Conservation (phyloP, 2,113 vertebrate species). For the Okapia johnstoni region DNA sequence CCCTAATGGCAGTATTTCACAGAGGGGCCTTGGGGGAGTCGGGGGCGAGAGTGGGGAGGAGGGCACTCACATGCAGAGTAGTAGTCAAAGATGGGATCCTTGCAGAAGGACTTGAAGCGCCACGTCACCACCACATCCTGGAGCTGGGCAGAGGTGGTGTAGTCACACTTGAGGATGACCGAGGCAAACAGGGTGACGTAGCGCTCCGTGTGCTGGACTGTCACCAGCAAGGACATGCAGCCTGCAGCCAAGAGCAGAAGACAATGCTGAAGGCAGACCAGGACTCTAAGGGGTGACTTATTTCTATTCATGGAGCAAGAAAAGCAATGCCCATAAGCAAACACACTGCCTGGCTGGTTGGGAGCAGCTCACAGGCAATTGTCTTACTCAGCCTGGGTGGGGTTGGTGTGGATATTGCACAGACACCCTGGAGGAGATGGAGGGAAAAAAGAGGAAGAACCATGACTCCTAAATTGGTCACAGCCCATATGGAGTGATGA, state of each 20-base stretch:
- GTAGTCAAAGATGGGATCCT: conserved; percentile 94
- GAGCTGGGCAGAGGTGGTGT: conserved; percentile 88
- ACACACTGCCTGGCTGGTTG: not conserved
- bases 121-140: conserved; percentile 93
- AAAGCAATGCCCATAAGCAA: conserved; percentile 42
- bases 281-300: not conserved
- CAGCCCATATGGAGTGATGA: not conserved
- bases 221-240: conserved; percentile 86
- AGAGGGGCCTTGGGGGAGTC: not conserved
- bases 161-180: conserved; percentile 90
- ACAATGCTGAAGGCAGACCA: not conserved
- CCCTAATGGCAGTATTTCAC: not conserved
- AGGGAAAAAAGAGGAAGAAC: not conserved
- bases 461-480: not conserved
- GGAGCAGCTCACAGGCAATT: not conserved
- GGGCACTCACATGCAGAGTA: conserved; percentile 88
- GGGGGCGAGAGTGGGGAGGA: accelerated
- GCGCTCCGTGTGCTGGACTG: conserved; percentile 81
- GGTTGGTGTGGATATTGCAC: not conserved
- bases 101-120: conserved; percentile 96
- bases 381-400: not conserved
- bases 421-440: not conserved
- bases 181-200: conserved; percentile 89
- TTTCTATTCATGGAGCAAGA: not conserved
- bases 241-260: conserved; percentile 77